A percentile compares a stretch with the other conserved stretches of the same genome.
Conservation (phyloP, 2,113 vertebrate genomes). For the Bufo bufo region DNA sequence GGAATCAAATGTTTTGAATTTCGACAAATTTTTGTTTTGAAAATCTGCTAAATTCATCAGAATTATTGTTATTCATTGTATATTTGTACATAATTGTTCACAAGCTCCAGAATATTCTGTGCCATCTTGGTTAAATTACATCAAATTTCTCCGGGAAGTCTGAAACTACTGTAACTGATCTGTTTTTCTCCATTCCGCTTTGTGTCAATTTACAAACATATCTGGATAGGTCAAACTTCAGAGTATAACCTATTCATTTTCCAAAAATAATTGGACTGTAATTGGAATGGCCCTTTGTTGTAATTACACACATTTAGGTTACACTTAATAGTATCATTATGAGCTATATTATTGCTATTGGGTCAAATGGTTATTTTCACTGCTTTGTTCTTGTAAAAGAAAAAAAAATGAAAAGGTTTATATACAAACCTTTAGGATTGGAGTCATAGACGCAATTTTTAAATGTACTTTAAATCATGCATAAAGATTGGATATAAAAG, state of each 20-base stretch:
- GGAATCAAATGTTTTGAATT: no score
- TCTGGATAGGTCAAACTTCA: neutral
- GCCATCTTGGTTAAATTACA: neutral
- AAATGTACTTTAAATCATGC: no score
- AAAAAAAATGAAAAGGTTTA: no score
- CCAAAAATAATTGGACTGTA: constrained; percentile 9
- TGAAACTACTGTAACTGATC: neutral
- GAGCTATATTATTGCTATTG: neutral
- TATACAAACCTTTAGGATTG: no score
- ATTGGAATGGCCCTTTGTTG: neutral
- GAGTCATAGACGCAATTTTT: no score
- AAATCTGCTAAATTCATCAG: no score
- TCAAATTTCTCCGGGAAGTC: neutral
- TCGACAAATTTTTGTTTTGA: no score
- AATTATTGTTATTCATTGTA: no score
- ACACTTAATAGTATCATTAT: neutral
- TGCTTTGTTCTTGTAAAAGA: neutral
- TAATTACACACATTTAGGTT: neutral
- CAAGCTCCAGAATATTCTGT: no score
- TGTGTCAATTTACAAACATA: neutral
- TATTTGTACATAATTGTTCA: no score
- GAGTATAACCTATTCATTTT: neutral
- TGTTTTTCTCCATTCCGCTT: no score
- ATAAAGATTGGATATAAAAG: no score
- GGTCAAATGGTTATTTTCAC: neutral